Conservation (phyloP, 2,797 vertebrate species). For the Iguana delicatissima region DNA sequence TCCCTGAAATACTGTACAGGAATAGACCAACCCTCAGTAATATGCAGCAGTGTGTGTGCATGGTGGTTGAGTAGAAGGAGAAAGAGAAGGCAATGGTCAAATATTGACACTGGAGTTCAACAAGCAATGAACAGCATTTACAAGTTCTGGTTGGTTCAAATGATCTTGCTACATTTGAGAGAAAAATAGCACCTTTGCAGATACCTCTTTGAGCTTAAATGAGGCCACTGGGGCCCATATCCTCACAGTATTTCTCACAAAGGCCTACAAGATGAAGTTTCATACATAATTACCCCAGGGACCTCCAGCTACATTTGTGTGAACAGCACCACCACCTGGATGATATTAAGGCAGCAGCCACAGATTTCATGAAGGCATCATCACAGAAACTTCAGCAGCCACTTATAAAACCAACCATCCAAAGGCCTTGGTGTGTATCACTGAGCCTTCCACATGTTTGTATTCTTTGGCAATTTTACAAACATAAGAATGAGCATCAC, state of each 20-base stretch:
- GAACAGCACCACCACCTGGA: not conserved
- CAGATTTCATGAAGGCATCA: not conserved
- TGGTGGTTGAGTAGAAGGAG: too few species aligned
- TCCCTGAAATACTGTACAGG: too few species aligned
- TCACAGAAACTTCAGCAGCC: not conserved
- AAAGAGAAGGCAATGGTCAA: not conserved
- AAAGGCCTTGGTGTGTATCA: not conserved
- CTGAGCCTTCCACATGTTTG: not conserved
- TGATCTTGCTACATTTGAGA: not conserved
- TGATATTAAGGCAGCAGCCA: not conserved
- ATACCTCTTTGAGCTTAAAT: not conserved
- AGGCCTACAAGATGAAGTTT: not conserved
- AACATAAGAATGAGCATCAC: not conserved
- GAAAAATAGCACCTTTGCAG: not conserved
- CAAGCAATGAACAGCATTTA: not conserved
- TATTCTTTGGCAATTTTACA: not conserved
- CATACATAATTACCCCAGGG: not conserved
- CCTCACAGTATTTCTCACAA: not conserved
- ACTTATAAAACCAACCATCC: not conserved
- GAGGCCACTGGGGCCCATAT: not conserved
- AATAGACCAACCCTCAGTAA: too few species aligned
- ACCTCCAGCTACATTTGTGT: not conserved
- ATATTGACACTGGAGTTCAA: too few species aligned
- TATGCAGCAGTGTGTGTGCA: too few species aligned
- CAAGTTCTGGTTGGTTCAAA: not conserved